Conservation (phyloP, 2,797 vertebrate genomes). For the Benthosema pterotum region DNA sequence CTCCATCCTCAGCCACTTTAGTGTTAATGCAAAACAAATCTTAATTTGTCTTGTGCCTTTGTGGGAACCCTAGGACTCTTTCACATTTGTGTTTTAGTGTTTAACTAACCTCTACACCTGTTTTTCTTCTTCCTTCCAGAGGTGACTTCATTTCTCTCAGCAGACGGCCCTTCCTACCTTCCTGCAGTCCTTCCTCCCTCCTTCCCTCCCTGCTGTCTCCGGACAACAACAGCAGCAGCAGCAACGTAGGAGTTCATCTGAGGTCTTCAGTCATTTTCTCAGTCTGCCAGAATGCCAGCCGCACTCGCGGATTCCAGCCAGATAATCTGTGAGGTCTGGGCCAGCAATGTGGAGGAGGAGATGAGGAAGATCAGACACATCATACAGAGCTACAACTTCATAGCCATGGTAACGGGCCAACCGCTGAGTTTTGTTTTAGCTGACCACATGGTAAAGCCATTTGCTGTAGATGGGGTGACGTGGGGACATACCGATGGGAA, state of each 20-base stretch:
- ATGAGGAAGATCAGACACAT: conserved; percentile 98
- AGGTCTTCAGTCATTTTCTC: conserved; percentile 40
- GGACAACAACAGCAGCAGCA: too few species aligned
- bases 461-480: too few species aligned
- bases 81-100: too few species aligned
- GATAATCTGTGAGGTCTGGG: conserved; percentile 99
- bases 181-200: background rate
- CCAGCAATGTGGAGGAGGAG: conserved; percentile 97
- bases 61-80: too few species aligned
- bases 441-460: too few species aligned
- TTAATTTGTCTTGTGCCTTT: background rate
- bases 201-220: background rate
- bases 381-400: conserved; percentile 95
- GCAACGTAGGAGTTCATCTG: conserved; percentile 34
- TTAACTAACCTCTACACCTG: background rate
- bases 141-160: conserved; percentile 12
- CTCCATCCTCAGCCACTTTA: too few species aligned
- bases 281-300: conserved; percentile 89
- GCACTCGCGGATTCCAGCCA: conserved; percentile 97
- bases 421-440: background rate
- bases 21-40: too few species aligned
- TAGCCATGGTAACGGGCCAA: conserved; percentile 91
- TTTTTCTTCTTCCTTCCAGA: background rate
- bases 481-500: too few species aligned
- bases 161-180: conserved; percentile 2